These are phyloP conservation scores for Tragelaphus oryx DNA, from an alignment of 2,797 vertebrate species.

Conservation along the genomic window DNA sequence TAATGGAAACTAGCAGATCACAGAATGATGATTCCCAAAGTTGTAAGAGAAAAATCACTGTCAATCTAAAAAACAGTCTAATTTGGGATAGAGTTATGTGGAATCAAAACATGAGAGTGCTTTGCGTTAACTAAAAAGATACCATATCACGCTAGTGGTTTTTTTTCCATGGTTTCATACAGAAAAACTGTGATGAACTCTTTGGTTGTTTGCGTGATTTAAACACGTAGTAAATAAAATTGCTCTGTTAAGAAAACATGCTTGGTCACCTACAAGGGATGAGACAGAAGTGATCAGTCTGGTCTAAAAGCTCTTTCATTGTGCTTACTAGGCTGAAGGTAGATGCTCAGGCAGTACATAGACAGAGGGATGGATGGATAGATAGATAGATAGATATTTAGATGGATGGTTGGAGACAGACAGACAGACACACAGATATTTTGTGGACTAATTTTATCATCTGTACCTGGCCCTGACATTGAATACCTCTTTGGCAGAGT, in stretches of 20 bases:
- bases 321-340: background rate
- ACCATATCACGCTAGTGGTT: fast-evolving
- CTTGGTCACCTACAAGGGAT: background rate
- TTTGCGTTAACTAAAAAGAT: background rate
- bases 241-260: background rate
- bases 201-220: background rate
- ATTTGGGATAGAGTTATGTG: background rate
- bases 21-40: background rate
- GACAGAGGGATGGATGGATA: background rate
- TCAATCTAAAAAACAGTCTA: background rate
- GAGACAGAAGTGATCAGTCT: background rate
- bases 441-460: background rate
- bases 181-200: background rate
- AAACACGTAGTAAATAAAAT: background rate
- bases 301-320: background rate
- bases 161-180: background rate
- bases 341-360: background rate
- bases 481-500: background rate
- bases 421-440: background rate
- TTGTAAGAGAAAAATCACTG: background rate
- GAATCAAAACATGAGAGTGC: background rate
- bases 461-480: background rate
- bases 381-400: background rate
- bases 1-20: background rate
- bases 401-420: background rate